Evolutionary conservation across 2,797 vertebrate species (phyloP).

Genomic region (Aratinga solstitialis): DNA sequence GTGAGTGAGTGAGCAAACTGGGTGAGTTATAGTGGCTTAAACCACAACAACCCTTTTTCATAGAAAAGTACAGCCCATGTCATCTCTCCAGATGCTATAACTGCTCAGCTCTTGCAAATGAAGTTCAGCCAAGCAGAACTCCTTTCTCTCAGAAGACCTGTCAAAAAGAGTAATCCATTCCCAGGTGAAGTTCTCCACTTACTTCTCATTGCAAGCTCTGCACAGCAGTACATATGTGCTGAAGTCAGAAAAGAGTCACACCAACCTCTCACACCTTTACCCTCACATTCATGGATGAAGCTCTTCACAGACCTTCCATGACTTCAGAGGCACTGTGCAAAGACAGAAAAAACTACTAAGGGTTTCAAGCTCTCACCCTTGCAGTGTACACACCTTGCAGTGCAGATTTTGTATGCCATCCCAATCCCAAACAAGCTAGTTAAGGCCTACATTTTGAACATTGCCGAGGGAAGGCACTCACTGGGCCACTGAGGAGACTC

Average conservation of each 20-base stretch:
- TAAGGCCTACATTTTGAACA: not conserved
- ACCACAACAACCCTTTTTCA: not conserved
- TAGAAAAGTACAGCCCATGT: not conserved
- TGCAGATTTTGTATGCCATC: not conserved
- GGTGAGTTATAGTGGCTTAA: no score
- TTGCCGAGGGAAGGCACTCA: not conserved
- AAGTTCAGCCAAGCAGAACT: not conserved
- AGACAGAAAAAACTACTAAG: not conserved
- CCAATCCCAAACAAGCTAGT: not conserved
- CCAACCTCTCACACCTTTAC: not conserved
- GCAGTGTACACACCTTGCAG: not conserved
- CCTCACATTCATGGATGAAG: not conserved
- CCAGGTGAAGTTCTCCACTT: not conserved
- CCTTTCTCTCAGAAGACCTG: not conserved
- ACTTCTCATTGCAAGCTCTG: not conserved
- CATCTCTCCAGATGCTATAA: not conserved
- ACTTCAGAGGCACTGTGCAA: not conserved
- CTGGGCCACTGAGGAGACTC: not conserved
- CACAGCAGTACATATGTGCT: rapidly evolving
- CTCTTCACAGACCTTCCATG: not conserved
- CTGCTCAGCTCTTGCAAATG: not conserved
- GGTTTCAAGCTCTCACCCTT: not conserved
- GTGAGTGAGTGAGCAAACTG: no score
- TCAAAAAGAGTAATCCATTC: not conserved
- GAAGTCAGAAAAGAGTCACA: not conserved